These are phyloP conservation scores for Gymnopithys bicolor DNA, from an alignment of 2,797 vertebrate species.

Conservation along the genomic window DNA sequence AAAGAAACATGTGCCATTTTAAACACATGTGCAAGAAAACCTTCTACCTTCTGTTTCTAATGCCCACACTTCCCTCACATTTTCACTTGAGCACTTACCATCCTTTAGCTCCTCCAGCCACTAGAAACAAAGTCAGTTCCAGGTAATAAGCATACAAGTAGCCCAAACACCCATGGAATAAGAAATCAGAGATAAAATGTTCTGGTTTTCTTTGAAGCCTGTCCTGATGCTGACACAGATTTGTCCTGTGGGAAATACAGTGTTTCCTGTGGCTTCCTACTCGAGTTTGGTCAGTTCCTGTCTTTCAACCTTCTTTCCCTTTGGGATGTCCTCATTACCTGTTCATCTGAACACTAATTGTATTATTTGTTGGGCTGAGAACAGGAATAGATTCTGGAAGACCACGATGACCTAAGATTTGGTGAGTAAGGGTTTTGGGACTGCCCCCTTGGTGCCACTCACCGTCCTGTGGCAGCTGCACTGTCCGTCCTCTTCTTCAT, in stretches of 20 bases:
- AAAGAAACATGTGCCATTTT: not conserved
- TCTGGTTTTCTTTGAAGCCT: not conserved
- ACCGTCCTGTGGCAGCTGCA: not conserved
- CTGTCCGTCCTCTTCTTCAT: not conserved
- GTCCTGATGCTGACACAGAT: not conserved
- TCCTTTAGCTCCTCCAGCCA: not conserved
- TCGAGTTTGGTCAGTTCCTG: not conserved
- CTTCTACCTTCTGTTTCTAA: not conserved
- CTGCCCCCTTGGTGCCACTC: not conserved
- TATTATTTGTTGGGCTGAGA: not conserved
- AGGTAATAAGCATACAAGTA: not conserved
- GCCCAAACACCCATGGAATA: not conserved
- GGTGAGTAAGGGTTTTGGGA: not conserved
- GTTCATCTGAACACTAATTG: not conserved
- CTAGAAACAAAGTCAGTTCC: not conserved
- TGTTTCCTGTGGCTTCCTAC: not conserved
- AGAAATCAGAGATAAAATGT: not conserved
- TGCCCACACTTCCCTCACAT: not conserved
- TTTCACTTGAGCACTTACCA: not conserved
- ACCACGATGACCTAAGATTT: not conserved
- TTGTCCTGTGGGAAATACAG: not conserved
- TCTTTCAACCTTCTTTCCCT: not conserved
- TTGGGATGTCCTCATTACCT: not conserved
- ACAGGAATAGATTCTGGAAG: not conserved
- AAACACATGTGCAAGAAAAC: not conserved